A percentile compares a stretch with the other conserved stretches of the same genome.
These are phyloP conservation scores for Oreortyx pictus DNA, from an alignment of 2,797 vertebrate species.

Conservation along the genomic window DNA sequence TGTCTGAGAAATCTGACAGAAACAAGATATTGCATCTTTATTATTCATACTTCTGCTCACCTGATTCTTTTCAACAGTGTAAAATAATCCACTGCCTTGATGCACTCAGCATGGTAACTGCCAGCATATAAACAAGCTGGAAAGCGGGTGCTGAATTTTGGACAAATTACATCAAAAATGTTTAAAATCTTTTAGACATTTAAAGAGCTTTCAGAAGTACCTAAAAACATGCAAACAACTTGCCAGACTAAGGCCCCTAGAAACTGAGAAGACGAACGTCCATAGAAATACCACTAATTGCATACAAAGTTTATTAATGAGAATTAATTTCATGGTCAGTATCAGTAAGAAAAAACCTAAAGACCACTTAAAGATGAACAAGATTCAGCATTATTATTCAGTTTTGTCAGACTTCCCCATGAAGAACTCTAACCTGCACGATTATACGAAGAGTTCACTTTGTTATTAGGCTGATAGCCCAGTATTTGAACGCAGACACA, in stretches of 20 bases:
- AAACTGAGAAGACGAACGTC: neutral
- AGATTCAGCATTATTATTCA: neutral
- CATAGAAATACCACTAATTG: neutral
- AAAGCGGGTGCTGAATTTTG: neutral
- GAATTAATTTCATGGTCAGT: neutral
- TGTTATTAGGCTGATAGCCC: slow-evolving; percentile 88
- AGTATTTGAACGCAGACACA: slow-evolving; percentile 92
- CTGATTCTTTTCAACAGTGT: neutral
- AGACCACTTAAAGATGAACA: neutral
- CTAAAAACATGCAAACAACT: neutral
- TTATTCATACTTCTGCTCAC: neutral
- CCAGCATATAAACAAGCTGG: neutral
- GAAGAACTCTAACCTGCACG: slow-evolving; percentile 85
- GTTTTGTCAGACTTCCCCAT: neutral
- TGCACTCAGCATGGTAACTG: neutral
- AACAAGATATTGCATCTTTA: slow-evolving; percentile 28
- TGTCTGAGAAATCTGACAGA: slow-evolving; percentile 89
- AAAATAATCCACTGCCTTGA: neutral
- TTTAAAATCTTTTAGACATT: neutral
- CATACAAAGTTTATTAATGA: neutral
- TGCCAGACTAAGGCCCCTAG: neutral
- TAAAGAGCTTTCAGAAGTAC: neutral
- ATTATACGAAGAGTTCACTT: slow-evolving; percentile 85
- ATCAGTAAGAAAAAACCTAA: neutral
- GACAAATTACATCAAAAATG: neutral